A percentile compares a stretch with the other conserved stretches of the same genome.
phyloP scores from a whole-genome alignment of 2,113 vertebrate genomes.

The Pteropus alecto region DNA sequence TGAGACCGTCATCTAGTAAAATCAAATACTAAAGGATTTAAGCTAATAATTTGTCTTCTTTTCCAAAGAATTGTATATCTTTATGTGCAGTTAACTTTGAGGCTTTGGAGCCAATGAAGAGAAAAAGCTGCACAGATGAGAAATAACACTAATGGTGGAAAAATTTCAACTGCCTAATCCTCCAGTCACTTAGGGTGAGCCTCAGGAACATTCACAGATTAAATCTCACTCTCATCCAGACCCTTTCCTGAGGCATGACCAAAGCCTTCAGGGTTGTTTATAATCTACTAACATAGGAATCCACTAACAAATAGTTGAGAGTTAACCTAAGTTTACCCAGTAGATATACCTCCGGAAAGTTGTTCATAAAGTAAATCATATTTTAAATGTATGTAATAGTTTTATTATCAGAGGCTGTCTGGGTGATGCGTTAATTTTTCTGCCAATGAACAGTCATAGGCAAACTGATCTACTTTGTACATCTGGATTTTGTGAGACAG shows the following conservation, averaged over 20 bases:
- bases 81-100: background rate
- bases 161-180: conserved; percentile 18
- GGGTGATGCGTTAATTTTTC: background rate
- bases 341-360: conserved; percentile 31
- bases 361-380: conserved; percentile 10
- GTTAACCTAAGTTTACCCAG: conserved; percentile 30
- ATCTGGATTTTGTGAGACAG: background rate
- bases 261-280: conserved; percentile 63
- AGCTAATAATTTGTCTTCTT: conserved; percentile 18
- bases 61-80: conserved; percentile 8
- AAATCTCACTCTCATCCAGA: conserved; percentile 23
- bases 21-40: conserved; percentile 29
- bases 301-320: conserved; percentile 39
- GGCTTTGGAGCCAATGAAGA: conserved; percentile 42
- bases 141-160: conserved; percentile 39
- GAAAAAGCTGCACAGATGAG: conserved; percentile 30
- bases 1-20: conserved; percentile 21
- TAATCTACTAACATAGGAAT: conserved; percentile 45
- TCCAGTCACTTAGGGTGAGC: background rate
- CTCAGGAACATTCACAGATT: conserved; percentile 31
- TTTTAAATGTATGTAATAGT: conserved; percentile 43
- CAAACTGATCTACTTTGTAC: conserved; percentile 34
- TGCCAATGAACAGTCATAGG: conserved; percentile 15
- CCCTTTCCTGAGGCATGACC: conserved; percentile 22
- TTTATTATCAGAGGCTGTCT: conserved; percentile 10